Evolutionary conservation across 92 coral and sea anemone species (phyloP).

Genomic region (Actinostola sp.): DNA sequence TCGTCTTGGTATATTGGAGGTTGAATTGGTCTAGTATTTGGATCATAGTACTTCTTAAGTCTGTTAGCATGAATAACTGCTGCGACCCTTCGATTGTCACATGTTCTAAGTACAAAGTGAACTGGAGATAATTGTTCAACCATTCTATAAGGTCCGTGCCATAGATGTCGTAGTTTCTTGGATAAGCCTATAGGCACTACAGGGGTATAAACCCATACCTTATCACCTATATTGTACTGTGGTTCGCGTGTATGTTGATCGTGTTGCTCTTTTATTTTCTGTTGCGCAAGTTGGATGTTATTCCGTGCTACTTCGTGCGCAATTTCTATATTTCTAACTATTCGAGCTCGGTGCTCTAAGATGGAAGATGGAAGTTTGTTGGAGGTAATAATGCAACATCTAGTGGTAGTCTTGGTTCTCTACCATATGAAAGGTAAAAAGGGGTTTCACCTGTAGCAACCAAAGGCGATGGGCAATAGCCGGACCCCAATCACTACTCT

Average conservation of each 20-base stretch:
- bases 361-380: constrained; percentile 18
- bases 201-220: constrained; percentile 68
- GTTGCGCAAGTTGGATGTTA: constrained; percentile 46
- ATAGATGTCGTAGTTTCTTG: constrained; percentile 44
- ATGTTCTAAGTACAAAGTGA: constrained; percentile 42
- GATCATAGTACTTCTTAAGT: constrained; percentile 22
- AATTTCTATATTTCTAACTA: constrained; percentile 42
- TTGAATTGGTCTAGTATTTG: constrained; percentile 2
- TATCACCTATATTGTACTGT: constrained; percentile 39
- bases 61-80: constrained; percentile 53
- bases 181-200: constrained; percentile 30
- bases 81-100: constrained; percentile 53
- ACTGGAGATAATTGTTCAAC: constrained; percentile 53
- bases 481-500: too few relatives aligned
- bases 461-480: constrained; percentile 41
- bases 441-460: constrained; percentile 55
- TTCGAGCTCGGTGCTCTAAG: constrained; percentile 27
- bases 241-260: constrained; percentile 37
- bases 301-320: constrained; percentile 42
- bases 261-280: constrained; percentile 45
- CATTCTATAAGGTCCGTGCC: constrained; percentile 58
- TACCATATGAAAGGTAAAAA: constrained; percentile 51
- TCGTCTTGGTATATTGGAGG: constrained; percentile 10
- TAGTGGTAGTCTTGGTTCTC: constrained; percentile 52
- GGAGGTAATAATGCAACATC: constrained; percentile 48